Percentiles rank a stretch among this genome's conserved stretches.
These are phyloP conservation scores for Gymnoscelis rufifasciata DNA, from an alignment of 2,888 invertebrate genomes.

Conservation along the genomic window DNA sequence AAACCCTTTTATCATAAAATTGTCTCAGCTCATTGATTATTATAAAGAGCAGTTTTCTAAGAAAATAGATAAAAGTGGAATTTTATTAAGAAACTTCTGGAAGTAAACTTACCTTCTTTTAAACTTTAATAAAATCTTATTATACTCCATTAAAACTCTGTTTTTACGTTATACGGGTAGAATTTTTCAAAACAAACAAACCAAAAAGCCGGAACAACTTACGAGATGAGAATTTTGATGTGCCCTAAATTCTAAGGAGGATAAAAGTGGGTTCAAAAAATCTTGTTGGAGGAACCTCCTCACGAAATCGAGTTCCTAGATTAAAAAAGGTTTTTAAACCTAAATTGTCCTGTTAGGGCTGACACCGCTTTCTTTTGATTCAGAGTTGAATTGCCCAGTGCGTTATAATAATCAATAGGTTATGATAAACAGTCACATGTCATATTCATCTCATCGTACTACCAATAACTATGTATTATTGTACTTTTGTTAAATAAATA, in stretches of 20 bases:
- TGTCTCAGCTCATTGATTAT: not conserved
- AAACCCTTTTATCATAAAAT: too few species aligned
- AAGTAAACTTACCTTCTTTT: constrained; percentile 14
- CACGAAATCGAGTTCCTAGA: constrained; percentile 29
- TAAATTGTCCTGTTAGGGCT: not conserved
- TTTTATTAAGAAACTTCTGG: constrained; percentile 22
- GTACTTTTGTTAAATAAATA: too few species aligned
- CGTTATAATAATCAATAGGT: too few species aligned
- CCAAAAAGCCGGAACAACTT: constrained; percentile 37
- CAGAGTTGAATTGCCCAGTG: too few species aligned
- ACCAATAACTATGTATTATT: too few species aligned
- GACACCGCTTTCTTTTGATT: not conserved
- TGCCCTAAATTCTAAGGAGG: constrained; percentile 24
- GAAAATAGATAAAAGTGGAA: constrained; percentile 21
- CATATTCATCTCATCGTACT: too few species aligned
- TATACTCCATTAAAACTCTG: constrained; percentile 12
- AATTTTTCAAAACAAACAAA: constrained; percentile 31
- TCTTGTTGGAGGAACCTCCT: constrained; percentile 36
- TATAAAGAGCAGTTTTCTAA: not conserved
- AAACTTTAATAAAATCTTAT: constrained; percentile 3
- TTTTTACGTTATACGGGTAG: constrained; percentile 20
- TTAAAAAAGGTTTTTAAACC: constrained; percentile 31
- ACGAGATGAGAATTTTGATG: constrained; percentile 46
- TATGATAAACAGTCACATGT: too few species aligned
- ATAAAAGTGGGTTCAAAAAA: constrained; percentile 31